A percentile compares a stretch with the other conserved stretches of the same genome.
phyloP scores from a whole-genome alignment of 2,797 vertebrate species.

The Manis javanica region DNA sequence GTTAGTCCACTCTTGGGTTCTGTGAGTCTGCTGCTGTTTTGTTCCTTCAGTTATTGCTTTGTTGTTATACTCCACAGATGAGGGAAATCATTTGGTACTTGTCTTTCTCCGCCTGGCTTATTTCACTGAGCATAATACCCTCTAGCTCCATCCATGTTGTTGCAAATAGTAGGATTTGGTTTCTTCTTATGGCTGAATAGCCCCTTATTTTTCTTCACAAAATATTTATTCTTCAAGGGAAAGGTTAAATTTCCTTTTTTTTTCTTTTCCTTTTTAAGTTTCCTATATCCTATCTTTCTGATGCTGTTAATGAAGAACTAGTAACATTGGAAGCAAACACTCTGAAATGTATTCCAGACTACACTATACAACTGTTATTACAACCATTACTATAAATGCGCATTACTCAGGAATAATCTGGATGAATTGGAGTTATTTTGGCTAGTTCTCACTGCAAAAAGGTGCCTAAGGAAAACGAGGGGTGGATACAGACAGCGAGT shows the following conservation, averaged over 20 bases:
- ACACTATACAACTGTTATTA: not conserved
- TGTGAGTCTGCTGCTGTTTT: too few species aligned
- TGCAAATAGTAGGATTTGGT: too few species aligned
- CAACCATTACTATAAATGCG: not conserved
- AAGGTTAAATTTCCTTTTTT: not conserved
- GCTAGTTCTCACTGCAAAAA: not conserved
- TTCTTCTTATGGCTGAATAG: too few species aligned
- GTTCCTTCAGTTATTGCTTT: too few species aligned
- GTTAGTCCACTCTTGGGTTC: too few species aligned
- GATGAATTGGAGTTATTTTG: not conserved
- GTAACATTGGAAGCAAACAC: not conserved
- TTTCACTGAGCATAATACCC: too few species aligned
- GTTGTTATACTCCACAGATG: too few species aligned
- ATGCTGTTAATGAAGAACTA: not conserved
- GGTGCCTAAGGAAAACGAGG: not conserved
- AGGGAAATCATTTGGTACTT: too few species aligned
- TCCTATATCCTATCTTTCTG: not conserved
- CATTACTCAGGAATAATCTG: slow-evolving; percentile 10
- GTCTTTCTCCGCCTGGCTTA: too few species aligned
- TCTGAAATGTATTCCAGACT: not conserved
- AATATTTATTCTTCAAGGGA: not conserved
- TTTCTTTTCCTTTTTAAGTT: not conserved
- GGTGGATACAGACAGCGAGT: not conserved
- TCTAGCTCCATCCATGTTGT: too few species aligned
- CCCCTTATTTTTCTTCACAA: too few species aligned